These are phyloP conservation scores for Nephrocerus scutellatus DNA, from an alignment of 2,888 invertebrate genomes.

Conservation along the genomic window DNA sequence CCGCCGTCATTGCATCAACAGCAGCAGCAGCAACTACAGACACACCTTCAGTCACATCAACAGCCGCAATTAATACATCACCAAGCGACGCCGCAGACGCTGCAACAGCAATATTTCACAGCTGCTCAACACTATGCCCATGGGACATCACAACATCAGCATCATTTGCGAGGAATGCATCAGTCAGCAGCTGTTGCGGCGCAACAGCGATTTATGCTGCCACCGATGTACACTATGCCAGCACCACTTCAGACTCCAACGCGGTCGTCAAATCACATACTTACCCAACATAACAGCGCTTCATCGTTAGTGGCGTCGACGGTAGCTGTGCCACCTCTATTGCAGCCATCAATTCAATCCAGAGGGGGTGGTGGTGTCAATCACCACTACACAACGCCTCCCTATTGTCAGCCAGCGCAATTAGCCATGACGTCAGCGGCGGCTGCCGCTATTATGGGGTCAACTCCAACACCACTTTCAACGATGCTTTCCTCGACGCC, in stretches of 20 bases:
- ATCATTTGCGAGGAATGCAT: constrained; percentile 24
- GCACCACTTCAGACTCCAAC: constrained; percentile 29
- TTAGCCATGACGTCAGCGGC: constrained; percentile 24
- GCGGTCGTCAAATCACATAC: constrained; percentile 28
- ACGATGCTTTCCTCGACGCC: background rate
- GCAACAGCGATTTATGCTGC: constrained; percentile 24
- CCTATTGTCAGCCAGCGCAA: constrained; percentile 29
- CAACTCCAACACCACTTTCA: background rate
- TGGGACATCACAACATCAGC: constrained; percentile 16
- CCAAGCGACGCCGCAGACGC: constrained; percentile 6
- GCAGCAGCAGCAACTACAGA: constrained; percentile 22
- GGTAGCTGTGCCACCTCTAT: constrained; percentile 20
- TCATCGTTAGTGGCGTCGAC: constrained; percentile 18
- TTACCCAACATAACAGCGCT: constrained; percentile 25
- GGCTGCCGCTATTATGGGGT: constrained; percentile 19
- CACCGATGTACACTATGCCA: constrained; percentile 19
- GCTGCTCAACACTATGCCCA: constrained; percentile 18
- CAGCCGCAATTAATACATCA: constrained; percentile 20
- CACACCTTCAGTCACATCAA: constrained; percentile 24
- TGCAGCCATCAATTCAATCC: constrained; percentile 24
- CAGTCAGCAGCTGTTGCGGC: too few species aligned
- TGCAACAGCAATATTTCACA: constrained; percentile 6
- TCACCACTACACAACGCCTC: constrained; percentile 27
- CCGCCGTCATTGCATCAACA: constrained; percentile 20
- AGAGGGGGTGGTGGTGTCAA: constrained; percentile 26